Conservation (phyloP, 2,797 vertebrate species). For the Caiman crocodilus region DNA sequence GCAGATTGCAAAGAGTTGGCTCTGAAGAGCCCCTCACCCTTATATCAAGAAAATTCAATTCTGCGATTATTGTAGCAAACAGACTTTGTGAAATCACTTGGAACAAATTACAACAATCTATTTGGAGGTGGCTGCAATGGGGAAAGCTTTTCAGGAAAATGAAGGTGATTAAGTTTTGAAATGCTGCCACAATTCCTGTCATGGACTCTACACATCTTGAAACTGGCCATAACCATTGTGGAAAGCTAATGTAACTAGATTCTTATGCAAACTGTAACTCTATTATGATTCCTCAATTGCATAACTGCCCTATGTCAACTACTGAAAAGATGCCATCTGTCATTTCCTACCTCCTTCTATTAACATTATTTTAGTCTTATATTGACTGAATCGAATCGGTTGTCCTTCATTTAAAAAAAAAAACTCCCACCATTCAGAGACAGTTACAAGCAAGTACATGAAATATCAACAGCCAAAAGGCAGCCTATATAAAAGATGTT, state of each 20-base stretch:
- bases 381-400: not conserved
- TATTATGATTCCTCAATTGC: not conserved
- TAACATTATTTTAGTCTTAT: not conserved
- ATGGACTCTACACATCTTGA: not conserved
- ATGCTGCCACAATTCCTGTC: not conserved
- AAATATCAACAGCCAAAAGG: rapidly evolving
- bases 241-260: rapidly evolving
- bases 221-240: not conserved
- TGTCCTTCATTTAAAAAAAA: not conserved
- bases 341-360: not conserved
- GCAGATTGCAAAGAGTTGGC: not conserved
- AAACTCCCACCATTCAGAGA: rapidly evolving
- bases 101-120: not conserved
- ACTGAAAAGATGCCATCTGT: not conserved
- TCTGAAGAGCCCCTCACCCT: not conserved
- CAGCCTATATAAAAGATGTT: not conserved
- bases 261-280: not conserved
- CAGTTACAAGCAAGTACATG: not conserved
- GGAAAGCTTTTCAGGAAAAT: not conserved
- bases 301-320: not conserved
- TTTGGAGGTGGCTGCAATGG: not conserved
- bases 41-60: not conserved
- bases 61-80: not conserved
- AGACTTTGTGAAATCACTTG: not conserved
- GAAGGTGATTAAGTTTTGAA: not conserved